These are phyloP conservation scores for Erpetoichthys calabaricus DNA, from an alignment of 2,797 vertebrate genomes.

Conservation along the genomic window DNA sequence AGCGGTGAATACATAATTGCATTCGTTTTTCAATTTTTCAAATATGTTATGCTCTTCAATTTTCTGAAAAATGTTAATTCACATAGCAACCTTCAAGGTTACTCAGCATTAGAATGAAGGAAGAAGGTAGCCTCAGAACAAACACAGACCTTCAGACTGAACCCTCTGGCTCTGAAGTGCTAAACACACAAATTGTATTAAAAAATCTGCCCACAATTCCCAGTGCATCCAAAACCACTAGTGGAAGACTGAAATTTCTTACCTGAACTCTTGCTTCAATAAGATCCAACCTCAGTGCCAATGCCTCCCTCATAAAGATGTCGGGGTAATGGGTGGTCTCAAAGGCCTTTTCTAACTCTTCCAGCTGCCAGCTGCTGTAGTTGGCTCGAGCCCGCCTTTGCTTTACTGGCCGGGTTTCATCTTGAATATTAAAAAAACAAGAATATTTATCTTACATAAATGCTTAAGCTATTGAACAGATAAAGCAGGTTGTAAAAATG, in stretches of 20 bases:
- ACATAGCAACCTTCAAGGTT: too few relatives aligned
- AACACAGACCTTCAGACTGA: too few relatives aligned
- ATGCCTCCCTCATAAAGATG: constrained; percentile 69
- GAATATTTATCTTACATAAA: not conserved
- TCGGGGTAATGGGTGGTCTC: constrained; percentile 68
- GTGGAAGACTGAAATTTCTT: not conserved
- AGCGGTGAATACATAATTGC: too few relatives aligned
- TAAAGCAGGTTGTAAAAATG: not conserved
- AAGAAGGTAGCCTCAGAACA: too few relatives aligned
- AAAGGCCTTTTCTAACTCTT: constrained; percentile 70
- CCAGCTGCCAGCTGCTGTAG: constrained; percentile 78
- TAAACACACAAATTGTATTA: too few relatives aligned
- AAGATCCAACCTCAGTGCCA: constrained; percentile 66
- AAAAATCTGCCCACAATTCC: too few relatives aligned
- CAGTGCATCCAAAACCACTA: too few relatives aligned
- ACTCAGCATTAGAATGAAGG: too few relatives aligned
- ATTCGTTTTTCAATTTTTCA: too few relatives aligned
- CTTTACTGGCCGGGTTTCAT: constrained; percentile 67
- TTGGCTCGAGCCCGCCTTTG: constrained; percentile 67
- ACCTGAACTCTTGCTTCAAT: constrained; percentile 72
- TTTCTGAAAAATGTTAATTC: too few relatives aligned
- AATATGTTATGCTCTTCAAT: too few relatives aligned
- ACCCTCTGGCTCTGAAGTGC: too few relatives aligned
- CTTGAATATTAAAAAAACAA: constrained; percentile 44
- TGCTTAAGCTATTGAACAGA: not conserved